Evolutionary conservation across 2,797 vertebrate species (phyloP).

Genomic region (Clarias laeviceps): DNA sequence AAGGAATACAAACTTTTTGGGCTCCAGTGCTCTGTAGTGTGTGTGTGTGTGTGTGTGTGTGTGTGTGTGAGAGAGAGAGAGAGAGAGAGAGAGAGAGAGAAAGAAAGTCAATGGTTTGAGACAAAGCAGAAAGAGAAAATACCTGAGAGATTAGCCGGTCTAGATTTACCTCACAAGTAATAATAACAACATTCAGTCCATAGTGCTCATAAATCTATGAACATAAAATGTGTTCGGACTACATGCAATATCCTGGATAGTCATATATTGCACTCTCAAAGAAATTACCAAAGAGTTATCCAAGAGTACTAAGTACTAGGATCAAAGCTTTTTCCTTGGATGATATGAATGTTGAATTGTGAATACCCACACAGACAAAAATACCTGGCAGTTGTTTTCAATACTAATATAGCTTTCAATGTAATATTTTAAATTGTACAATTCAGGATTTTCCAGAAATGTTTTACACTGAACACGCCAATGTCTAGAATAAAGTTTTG

Average conservation of each 20-base stretch:
- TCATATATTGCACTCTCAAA: constrained; percentile 17
- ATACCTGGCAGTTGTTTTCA: background rate
- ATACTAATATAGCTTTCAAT: background rate
- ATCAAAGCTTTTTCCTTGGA: background rate
- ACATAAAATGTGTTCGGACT: constrained; percentile 31
- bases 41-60: background rate
- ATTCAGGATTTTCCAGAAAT: background rate
- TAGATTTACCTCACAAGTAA: constrained; percentile 69
- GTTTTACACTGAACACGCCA: background rate
- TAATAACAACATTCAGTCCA: constrained; percentile 70
- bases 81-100: too few relatives aligned
- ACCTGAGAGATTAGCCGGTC: constrained; percentile 52
- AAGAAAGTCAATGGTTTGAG: background rate
- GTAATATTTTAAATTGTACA: too few relatives aligned
- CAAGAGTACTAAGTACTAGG: background rate
- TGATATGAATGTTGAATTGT: background rate
- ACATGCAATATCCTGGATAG: constrained; percentile 7
- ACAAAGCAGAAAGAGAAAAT: background rate
- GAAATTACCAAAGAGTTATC: background rate
- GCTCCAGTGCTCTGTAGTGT: background rate
- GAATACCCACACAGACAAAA: background rate
- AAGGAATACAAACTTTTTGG: constrained; percentile 22
- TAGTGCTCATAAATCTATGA: constrained; percentile 56
- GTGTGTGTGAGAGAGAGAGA: background rate
- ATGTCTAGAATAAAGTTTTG: background rate